Percentiles rank a stretch among this genome's conserved stretches.
phyloP scores from a whole-genome alignment of 2,888 invertebrate species.

The Chamaedrilus cognettii region DNA sequence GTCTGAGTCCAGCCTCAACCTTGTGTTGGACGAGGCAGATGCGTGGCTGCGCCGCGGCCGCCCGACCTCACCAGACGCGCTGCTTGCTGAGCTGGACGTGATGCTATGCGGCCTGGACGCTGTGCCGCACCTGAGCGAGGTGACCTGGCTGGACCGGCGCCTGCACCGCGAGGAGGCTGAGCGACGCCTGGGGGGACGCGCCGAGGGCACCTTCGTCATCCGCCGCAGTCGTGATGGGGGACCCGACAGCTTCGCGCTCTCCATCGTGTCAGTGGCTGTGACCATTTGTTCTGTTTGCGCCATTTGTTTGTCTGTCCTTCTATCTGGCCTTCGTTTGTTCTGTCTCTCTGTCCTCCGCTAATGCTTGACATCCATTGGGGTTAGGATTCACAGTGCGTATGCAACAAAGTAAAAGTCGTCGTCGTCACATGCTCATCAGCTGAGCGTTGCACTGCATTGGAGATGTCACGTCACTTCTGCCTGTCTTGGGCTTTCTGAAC shows the following conservation, averaged over 20 bases:
- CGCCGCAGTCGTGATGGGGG: background rate
- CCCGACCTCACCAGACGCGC: no score
- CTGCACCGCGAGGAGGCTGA: background rate
- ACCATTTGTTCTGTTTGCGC: background rate
- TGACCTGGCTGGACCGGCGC: background rate
- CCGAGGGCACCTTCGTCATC: constrained; percentile 1
- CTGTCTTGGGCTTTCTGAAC: no score
- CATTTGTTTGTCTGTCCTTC: background rate
- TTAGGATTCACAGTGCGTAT: no score
- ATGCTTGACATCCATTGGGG: background rate
- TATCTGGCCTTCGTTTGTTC: background rate
- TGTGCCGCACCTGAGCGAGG: background rate
- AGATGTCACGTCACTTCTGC: no score
- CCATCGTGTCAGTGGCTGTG: background rate
- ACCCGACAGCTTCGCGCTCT: background rate
- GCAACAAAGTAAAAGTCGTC: no score
- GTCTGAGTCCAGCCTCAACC: no score
- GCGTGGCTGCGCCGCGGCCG: no score
- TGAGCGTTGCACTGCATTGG: no score
- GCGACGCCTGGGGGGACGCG: background rate
- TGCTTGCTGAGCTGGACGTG: background rate
- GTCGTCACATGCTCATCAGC: no score
- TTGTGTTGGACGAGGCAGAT: no score
- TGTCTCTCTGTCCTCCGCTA: background rate
- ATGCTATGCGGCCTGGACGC: background rate